Percentiles rank a stretch among this genome's conserved stretches.
These are phyloP conservation scores for Agrotis segetum DNA, from an alignment of 2,888 invertebrate species.

Conservation along the genomic window DNA sequence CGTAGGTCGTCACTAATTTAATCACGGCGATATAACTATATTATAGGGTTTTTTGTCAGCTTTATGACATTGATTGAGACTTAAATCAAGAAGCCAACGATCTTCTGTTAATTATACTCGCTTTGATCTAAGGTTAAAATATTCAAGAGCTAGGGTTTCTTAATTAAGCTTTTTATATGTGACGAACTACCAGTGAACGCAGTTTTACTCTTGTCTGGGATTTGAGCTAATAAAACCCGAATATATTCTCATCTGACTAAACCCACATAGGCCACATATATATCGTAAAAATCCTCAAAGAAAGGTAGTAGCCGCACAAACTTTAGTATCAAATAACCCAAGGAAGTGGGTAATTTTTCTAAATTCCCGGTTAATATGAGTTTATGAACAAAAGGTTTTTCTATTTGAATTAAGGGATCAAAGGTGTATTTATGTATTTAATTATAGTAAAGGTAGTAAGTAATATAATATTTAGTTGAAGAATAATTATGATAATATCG, in stretches of 20 bases:
- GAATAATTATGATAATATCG: not conserved
- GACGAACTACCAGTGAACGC: conserved; percentile 4
- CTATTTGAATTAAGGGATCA: not conserved
- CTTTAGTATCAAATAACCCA: conserved; percentile 42
- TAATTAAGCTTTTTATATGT: not conserved
- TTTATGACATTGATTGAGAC: not conserved
- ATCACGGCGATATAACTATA: too few relatives aligned
- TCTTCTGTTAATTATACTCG: too few relatives aligned
- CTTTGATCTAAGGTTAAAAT: not conserved
- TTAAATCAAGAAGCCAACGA: not conserved
- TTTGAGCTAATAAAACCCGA: conserved; percentile 7
- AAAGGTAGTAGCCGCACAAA: not conserved
- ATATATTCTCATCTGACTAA: not conserved
- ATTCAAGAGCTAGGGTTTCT: too few relatives aligned
- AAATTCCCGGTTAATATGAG: conserved; percentile 29
- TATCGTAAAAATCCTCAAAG: conserved; percentile 43
- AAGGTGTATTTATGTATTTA: conserved; percentile 13
- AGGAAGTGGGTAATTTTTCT: conserved; percentile 31
- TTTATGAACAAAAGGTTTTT: conserved; percentile 37
- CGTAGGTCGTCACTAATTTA: too few relatives aligned
- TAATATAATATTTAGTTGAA: not conserved
- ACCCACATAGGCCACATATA: conserved; percentile 1
- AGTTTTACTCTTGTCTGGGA: conserved; percentile 6
- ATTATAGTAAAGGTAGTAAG: conserved; percentile 9
- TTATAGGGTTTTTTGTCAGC: too few relatives aligned